A percentile compares a stretch with the other conserved stretches of the same genome.
Evolutionary conservation across 1,140 invertebrate species (phyloP).

Genomic region (Temnothorax curvispinosus): DNA sequence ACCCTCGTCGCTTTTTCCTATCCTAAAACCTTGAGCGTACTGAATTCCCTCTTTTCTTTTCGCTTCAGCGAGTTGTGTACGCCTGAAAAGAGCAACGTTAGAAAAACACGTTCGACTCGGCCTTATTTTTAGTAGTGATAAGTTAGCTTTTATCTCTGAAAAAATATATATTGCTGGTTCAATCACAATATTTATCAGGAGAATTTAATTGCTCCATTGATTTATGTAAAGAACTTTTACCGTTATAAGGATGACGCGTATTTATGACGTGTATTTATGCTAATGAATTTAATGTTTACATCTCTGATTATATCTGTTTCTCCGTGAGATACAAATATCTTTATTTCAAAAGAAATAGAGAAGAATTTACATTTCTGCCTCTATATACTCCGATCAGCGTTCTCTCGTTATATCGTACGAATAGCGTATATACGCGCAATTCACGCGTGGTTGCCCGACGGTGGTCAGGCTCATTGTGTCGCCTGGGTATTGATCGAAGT

Average conservation of each 20-base stretch:
- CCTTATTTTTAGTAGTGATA: neutral
- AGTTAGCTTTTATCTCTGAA: neutral
- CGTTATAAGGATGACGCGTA: neutral
- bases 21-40: neutral
- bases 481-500: conserved; percentile 47
- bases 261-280: neutral
- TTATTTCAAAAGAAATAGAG: neutral
- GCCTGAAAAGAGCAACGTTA: no score
- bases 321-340: neutral
- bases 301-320: neutral
- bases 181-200: neutral
- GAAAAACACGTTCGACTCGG: neutral
- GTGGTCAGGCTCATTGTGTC: conserved; percentile 56
- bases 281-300: neutral
- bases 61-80: neutral
- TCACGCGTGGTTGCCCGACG: conserved; percentile 11
- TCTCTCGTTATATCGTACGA: neutral
- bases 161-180: neutral
- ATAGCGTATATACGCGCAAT: neutral
- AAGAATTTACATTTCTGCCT: neutral
- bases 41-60: neutral
- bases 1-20: neutral
- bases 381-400: neutral
- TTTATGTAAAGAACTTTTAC: neutral
- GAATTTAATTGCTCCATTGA: neutral